A percentile compares a stretch with the other conserved stretches of the same genome.
Conservation (phyloP, 2,113 vertebrate genomes). For the Urocolius indicus region DNA sequence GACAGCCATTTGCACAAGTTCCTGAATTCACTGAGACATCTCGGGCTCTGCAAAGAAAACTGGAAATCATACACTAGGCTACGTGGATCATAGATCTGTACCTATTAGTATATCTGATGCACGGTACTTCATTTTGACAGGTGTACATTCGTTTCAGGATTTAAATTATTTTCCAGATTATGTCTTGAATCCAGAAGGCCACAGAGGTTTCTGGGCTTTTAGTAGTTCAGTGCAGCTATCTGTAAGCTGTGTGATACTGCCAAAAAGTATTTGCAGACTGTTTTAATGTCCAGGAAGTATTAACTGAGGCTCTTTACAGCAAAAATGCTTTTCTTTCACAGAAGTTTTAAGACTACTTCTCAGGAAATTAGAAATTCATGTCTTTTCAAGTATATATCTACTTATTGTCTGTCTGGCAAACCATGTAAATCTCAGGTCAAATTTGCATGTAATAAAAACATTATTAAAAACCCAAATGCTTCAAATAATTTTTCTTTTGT, state of each 20-base stretch:
- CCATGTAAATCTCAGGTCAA: not conserved
- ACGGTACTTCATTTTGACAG: not conserved
- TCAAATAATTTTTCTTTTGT: not conserved
- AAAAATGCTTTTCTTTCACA: not conserved
- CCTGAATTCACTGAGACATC: not conserved
- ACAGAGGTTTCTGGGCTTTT: not conserved
- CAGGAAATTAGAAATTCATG: not conserved
- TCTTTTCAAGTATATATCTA: not conserved
- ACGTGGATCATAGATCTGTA: not conserved
- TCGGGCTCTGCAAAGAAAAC: not conserved
- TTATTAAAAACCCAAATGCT: not conserved
- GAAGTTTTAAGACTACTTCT: not conserved
- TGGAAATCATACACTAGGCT: not conserved
- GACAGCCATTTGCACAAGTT: not conserved
- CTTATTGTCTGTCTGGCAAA: not conserved
- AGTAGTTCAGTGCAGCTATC: not conserved
- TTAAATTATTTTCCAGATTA: not conserved
- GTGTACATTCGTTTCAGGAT: not conserved
- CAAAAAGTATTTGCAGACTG: not conserved
- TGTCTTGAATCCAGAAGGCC: not conserved
- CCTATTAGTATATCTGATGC: not conserved
- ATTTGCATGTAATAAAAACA: not conserved
- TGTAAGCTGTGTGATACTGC: not conserved
- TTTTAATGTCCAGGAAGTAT: not conserved
- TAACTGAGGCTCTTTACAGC: not conserved